These are phyloP conservation scores for Xylocopa sonorina DNA, from an alignment of 1,140 invertebrate species.

Conservation along the genomic window DNA sequence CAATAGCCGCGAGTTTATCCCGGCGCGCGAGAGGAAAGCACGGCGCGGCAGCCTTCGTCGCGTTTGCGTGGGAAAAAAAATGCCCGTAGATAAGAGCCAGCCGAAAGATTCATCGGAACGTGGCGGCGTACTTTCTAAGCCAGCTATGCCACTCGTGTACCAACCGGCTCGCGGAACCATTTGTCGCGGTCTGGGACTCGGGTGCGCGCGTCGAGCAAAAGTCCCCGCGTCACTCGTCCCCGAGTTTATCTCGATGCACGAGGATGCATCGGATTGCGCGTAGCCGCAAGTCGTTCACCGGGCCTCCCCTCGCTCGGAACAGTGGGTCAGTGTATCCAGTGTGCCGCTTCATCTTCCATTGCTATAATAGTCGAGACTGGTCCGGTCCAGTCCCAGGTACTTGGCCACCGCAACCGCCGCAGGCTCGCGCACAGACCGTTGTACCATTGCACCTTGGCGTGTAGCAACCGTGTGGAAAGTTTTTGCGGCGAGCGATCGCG, in stretches of 20 bases:
- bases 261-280: neutral
- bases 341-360: conserved; percentile 50
- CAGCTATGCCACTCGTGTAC: no score
- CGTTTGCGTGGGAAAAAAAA: no score
- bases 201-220: neutral
- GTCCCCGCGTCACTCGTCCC: neutral
- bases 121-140: no score
- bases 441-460: conserved; percentile 36
- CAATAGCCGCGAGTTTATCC: no score
- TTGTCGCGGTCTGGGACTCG: no score
- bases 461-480: conserved; percentile 33
- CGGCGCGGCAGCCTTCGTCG: no score
- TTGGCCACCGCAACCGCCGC: neutral
- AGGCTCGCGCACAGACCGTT: conserved; percentile 11
- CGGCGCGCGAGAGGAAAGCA: no score
- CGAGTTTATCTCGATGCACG: conserved; percentile 2
- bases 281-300: conserved; percentile 9
- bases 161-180: no score
- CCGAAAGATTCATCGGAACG: no score
- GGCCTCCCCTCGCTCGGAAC: conserved; percentile 22
- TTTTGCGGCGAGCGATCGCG: conserved; percentile 18
- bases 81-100: no score
- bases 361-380: conserved; percentile 50
- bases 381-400: conserved; percentile 14
- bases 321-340: conserved; percentile 56